Conservation (phyloP, 2,797 vertebrate genomes). For the Delichon dasypus region DNA sequence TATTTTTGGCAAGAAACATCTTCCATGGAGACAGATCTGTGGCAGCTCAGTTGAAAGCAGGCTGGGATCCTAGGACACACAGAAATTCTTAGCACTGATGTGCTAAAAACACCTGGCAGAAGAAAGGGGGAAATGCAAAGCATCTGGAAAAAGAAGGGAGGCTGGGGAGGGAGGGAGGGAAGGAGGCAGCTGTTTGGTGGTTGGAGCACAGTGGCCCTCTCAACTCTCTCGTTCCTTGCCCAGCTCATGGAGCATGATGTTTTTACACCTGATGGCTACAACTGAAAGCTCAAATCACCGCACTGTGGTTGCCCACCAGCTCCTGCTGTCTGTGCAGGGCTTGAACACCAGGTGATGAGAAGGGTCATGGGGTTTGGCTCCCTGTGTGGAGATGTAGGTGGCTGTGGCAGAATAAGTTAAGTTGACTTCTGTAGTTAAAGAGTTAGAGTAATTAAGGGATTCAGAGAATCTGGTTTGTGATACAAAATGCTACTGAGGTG, state of each 20-base stretch:
- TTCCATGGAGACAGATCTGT: not conserved
- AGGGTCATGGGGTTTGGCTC: not conserved
- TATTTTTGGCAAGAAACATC: slow-evolving; percentile 32
- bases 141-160: slow-evolving; percentile 20
- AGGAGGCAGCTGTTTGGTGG: not conserved
- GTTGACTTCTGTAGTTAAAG: not conserved
- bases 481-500: not conserved
- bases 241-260: not conserved
- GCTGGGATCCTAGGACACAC: slow-evolving; percentile 1
- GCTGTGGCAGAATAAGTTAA: not conserved
- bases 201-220: not conserved
- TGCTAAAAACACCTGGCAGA: slow-evolving; percentile 58
- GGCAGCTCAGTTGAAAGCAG: not conserved
- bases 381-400: not conserved
- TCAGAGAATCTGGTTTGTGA: not conserved
- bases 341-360: too few species aligned
- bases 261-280: not conserved
- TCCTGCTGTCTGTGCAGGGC: not conserved
- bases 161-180: not conserved
- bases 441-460: not conserved
- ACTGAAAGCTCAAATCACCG: not conserved
- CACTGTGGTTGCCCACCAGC: not conserved
- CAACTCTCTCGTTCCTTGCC: not conserved
- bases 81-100: slow-evolving; percentile 15
- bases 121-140: slow-evolving; percentile 31